Evolutionary conservation across 1,140 invertebrate species (phyloP), one percentile per base, ranked within the genome.

Genomic region (Chlorops oryzae): DNA sequence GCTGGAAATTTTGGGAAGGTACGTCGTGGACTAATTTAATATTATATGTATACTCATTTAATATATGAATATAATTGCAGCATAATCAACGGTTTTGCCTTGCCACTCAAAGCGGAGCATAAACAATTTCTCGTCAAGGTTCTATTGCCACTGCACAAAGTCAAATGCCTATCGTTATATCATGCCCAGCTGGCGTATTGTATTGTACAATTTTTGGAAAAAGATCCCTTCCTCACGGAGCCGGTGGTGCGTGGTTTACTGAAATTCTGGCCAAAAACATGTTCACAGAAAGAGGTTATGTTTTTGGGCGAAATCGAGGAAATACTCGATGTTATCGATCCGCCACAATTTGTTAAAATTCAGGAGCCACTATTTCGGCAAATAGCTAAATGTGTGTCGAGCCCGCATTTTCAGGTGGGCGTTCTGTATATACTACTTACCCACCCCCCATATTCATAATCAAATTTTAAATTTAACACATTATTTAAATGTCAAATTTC

Each of bases 131-230:
- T 97, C 74, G 87, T 98, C 64, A 97, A 97, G 82, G 96, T 99
- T 65, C 82, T 99, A 66, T 84, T 99, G 73, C 97, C 97, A 59
- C 78, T 98, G 74, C 96, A 98, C 81, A 97, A 96, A 82, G 92
- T 96, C 62, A 95, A 94, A 79, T 88, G 87, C 75, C 78, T 96
- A 79, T 84, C 86, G 76, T 73, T 96, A 78, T 87, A 92, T 83
- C 82, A 99, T 84, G 86, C 96, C 81, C 93, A 98, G 82, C 81
- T 98, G 70, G 92, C 95, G 63, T 99, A 99, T 78, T 99, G 96
- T 81, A 94, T 99, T 72, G 96, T 99, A 60, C 96, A 99, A 80
- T 99, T 99, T 81, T 78, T 99, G 53, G 96, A 99, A 79, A 99
- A 99, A 75, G 96, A 99, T 80, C 83, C 94, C 59, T 88, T 86